Evolutionary conservation across 2,888 invertebrate genomes (phyloP).

Genomic region (Ctena decussata): DNA sequence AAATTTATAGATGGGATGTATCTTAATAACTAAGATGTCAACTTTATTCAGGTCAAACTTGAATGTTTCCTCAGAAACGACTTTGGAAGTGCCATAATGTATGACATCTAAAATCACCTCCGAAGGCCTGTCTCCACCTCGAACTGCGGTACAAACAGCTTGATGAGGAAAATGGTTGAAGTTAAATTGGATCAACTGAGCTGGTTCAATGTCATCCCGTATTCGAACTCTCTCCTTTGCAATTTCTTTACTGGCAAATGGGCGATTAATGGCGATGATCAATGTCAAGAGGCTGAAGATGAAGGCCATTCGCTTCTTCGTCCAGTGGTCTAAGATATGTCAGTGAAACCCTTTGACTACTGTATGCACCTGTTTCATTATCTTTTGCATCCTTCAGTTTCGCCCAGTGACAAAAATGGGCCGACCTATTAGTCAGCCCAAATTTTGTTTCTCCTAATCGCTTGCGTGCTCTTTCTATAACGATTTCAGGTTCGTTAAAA

Average conservation of each 20-base stretch:
- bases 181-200: slow-evolving; percentile 15
- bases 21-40: slow-evolving; percentile 31
- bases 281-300: neutral
- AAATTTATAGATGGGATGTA: slow-evolving; percentile 19
- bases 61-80: slow-evolving; percentile 26
- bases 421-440: slow-evolving; percentile 36
- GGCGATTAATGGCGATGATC: neutral
- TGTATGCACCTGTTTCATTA: neutral
- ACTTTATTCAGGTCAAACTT: slow-evolving; percentile 22
- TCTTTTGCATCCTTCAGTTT: slow-evolving; percentile 9
- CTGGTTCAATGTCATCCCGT: slow-evolving; percentile 23
- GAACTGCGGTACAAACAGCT: slow-evolving; percentile 28
- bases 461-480: slow-evolving; percentile 32
- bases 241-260: neutral
- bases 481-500: slow-evolving; percentile 20
- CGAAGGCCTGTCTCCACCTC: neutral
- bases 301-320: neutral
- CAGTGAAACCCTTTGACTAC: neutral
- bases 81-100: slow-evolving; percentile 13
- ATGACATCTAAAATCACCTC: slow-evolving; percentile 4
- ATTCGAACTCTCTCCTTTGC: slow-evolving; percentile 5
- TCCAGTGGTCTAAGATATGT: neutral
- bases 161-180: slow-evolving; percentile 1
- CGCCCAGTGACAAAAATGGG: slow-evolving; percentile 54
- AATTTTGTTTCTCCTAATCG: slow-evolving; percentile 46